phyloP scores from a whole-genome alignment of 2,113 vertebrate genomes.

The Marmota flaviventris region DNA sequence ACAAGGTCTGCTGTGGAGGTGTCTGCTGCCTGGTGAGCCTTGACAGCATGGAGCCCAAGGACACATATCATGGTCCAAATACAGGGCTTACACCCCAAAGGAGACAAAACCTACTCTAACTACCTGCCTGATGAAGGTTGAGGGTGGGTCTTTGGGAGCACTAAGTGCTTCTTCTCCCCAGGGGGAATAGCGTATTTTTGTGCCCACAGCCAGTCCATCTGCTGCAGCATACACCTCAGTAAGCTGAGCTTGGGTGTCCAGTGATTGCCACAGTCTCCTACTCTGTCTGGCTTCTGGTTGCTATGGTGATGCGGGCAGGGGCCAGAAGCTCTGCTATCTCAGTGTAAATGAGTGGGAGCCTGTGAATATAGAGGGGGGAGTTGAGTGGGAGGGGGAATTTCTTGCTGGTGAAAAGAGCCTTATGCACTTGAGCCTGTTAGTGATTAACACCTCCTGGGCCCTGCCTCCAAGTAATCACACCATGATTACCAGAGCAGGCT shows the following conservation, averaged over 20 bases:
- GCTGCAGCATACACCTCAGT: not conserved
- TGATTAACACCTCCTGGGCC: not conserved
- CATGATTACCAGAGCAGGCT: not conserved
- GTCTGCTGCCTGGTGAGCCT: not conserved
- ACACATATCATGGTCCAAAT: not conserved
- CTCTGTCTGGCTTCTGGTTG: constrained; percentile 34
- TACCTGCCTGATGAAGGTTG: not conserved
- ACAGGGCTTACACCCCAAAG: not conserved
- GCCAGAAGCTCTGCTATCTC: not conserved
- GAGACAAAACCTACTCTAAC: not conserved
- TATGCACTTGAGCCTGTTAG: not conserved
- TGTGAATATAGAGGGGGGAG: not conserved
- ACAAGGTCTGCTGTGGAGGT: not conserved
- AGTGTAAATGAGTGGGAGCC: not conserved
- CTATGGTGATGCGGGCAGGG: not conserved
- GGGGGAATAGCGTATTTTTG: not conserved
- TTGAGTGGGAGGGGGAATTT: not conserved
- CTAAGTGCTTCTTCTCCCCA: not conserved
- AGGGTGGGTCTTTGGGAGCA: not conserved
- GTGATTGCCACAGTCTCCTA: not conserved
- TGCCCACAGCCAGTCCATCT: not conserved
- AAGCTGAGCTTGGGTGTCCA: not conserved
- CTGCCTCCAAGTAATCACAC: not conserved
- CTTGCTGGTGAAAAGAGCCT: not conserved
- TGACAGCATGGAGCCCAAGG: not conserved